Evolutionary conservation across 2,113 vertebrate genomes (phyloP).

Genomic region (Planiliza haematocheilus): DNA sequence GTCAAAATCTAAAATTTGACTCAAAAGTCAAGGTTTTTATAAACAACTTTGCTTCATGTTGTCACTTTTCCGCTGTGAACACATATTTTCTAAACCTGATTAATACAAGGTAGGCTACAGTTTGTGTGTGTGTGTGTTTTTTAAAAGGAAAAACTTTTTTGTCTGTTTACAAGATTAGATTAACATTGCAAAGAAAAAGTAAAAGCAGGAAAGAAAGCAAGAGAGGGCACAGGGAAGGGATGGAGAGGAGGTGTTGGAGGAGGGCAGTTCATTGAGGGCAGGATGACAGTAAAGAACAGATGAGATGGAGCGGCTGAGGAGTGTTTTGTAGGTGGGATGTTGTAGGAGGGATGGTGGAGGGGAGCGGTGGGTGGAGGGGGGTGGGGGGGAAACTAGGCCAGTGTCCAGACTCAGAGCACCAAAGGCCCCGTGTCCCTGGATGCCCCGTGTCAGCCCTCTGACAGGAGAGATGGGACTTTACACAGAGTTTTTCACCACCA

Average conservation of each 20-base stretch:
- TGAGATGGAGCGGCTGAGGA: slow-evolving; percentile 76
- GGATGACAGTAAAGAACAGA: slow-evolving; percentile 81
- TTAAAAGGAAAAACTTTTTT: neutral
- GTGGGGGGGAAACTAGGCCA: slow-evolving; percentile 81
- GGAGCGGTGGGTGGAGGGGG: slow-evolving; percentile 6
- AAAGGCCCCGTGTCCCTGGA: slow-evolving; percentile 79
- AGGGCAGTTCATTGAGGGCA: slow-evolving; percentile 72
- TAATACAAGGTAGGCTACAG: neutral
- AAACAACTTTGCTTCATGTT: too few relatives aligned
- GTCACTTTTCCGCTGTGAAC: neutral
- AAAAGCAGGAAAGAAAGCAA: slow-evolving; percentile 21
- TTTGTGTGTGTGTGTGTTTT: neutral
- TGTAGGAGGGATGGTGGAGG: slow-evolving; percentile 33
- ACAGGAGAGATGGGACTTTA: slow-evolving; percentile 83
- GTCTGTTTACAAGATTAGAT: neutral
- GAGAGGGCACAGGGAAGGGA: slow-evolving; percentile 5
- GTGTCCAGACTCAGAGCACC: slow-evolving; percentile 82
- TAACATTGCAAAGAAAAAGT: slow-evolving; percentile 14
- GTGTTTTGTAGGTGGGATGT: slow-evolving; percentile 78
- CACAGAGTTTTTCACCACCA: slow-evolving; percentile 79
- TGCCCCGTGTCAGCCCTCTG: slow-evolving; percentile 81
- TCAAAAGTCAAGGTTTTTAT: too few relatives aligned
- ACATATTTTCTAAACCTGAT: neutral
- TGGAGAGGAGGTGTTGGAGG: slow-evolving; percentile 19
- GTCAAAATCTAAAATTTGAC: too few relatives aligned